Conservation (phyloP, 2,888 invertebrate species). For the Dicyrtoma fusca region DNA sequence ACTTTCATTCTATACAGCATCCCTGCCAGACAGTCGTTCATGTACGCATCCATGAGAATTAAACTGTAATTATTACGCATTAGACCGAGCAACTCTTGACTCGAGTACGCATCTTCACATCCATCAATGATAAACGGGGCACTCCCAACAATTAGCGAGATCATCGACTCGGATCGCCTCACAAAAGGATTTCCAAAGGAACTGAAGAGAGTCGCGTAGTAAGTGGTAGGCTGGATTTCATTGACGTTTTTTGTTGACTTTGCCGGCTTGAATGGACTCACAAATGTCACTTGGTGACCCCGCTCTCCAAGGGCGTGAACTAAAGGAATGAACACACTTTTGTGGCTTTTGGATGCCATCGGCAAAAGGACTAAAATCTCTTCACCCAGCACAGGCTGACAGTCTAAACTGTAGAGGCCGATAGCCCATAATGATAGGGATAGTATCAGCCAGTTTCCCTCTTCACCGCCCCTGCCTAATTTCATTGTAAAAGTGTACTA, state of each 20-base stretch:
- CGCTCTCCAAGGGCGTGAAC: slow-evolving; percentile 63
- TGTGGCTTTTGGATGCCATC: slow-evolving; percentile 43
- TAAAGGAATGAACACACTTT: slow-evolving; percentile 58
- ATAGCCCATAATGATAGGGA: too few species aligned
- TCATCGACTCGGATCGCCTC: too few species aligned
- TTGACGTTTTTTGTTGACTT: slow-evolving; percentile 56
- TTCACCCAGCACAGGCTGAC: neutral
- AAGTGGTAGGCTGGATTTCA: slow-evolving; percentile 38
- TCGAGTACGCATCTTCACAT: slow-evolving; percentile 37
- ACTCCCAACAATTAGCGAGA: neutral
- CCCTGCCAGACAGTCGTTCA: slow-evolving; percentile 62
- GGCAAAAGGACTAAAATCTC: slow-evolving; percentile 50
- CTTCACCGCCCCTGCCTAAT: too few species aligned
- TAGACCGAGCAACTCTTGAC: slow-evolving; percentile 33
- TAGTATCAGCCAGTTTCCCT: too few species aligned
- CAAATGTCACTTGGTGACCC: slow-evolving; percentile 64
- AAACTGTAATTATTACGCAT: slow-evolving; percentile 53
- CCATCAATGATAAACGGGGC: slow-evolving; percentile 1
- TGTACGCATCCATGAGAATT: slow-evolving; percentile 58
- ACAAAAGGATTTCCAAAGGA: too few species aligned
- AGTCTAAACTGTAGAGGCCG: too few species aligned
- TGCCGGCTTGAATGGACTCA: slow-evolving; percentile 61
- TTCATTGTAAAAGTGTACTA: too few species aligned
- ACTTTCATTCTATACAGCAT: slow-evolving; percentile 62
- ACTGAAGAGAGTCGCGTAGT: too few species aligned